Percentiles rank a stretch among this genome's conserved stretches.
These are phyloP conservation scores for Eupithecia exiguata DNA, from an alignment of 2,888 invertebrate species.

Conservation along the genomic window DNA sequence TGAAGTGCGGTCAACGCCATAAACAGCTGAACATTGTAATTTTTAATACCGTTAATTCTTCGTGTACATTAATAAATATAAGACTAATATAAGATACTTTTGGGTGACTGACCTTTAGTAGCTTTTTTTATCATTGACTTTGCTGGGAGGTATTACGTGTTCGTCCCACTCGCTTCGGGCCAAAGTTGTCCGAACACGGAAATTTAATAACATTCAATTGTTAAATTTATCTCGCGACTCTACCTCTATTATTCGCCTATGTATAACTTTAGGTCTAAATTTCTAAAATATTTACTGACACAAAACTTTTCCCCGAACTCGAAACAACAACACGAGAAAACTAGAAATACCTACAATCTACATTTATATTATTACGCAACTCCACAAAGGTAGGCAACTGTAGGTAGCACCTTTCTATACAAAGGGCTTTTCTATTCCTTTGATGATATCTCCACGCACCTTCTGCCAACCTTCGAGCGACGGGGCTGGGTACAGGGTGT, in stretches of 20 bases:
- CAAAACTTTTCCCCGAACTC: background rate
- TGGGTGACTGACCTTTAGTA: no score
- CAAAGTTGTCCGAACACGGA: no score
- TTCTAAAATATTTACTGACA: background rate
- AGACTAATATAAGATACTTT: no score
- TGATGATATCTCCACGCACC: conserved; percentile 44
- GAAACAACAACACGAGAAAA: background rate
- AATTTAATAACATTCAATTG: background rate
- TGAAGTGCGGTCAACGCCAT: no score
- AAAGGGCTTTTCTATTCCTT: conserved; percentile 42
- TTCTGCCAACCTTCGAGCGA: conserved; percentile 41
- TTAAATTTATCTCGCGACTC: background rate
- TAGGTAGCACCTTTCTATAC: conserved; percentile 27
- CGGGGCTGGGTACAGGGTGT: conserved; percentile 17
- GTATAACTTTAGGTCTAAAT: background rate
- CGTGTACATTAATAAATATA: no score
- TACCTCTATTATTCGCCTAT: no score
- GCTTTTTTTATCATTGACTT: no score
- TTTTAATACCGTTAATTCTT: no score
- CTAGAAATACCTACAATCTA: background rate
- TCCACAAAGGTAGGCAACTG: background rate
- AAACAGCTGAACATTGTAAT: no score
- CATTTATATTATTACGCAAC: conserved; percentile 5
- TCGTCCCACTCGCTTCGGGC: no score
- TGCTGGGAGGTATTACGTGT: no score